Evolutionary conservation across 2,797 vertebrate genomes (phyloP), one percentile per base, ranked within the genome.

Genomic region (Betta splendens): DNA sequence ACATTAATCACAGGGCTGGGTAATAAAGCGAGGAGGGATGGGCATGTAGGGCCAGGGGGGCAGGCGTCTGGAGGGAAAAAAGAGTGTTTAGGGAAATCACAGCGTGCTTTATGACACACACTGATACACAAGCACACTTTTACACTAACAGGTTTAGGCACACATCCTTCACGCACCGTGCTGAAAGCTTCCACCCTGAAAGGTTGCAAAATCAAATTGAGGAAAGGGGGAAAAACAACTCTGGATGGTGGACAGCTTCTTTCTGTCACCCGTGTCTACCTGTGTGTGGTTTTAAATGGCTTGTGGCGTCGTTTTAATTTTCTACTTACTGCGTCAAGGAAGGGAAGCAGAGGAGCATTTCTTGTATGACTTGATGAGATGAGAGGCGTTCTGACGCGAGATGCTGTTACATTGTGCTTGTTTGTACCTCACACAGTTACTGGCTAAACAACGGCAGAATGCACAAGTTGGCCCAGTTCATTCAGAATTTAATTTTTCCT

Each of bases 31-130:
- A 81, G 83, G 73, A 84, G 80, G 80, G 83, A 84, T 77, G 80
- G 79, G 80, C 83, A 84, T 69, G 81, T 78, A 72, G 67, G 64
- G 80, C 77, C 83, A 72, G 63, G 59, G 77, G 81, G 77, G 76
- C 75, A 81, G 76, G 81, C 45, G 69, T 82, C 83, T 80, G 50
- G 67, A 76, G 80, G 77, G 78, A 80, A 55, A 77, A 79, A 87
- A 73, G 77, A 79, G 69, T 86, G 86, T 85, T 89, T 88, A 88
- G 89, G 89, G 86, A 89, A 90, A 90, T 88, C 79, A 89, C 79
- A 73, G 69, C 39, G 33, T 80, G 78, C 65, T 85, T 88, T 87
- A 84, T 85, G 84, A 76, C 79, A 78, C 83, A 83, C 75, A 66
- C 80, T 51, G 72, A 81, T 80, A 81, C 76, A 81, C 68, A 71